Base-by-base conservation (phyloP, 2,888 invertebrate species). In the Himalopsyche anomala region DNA sequence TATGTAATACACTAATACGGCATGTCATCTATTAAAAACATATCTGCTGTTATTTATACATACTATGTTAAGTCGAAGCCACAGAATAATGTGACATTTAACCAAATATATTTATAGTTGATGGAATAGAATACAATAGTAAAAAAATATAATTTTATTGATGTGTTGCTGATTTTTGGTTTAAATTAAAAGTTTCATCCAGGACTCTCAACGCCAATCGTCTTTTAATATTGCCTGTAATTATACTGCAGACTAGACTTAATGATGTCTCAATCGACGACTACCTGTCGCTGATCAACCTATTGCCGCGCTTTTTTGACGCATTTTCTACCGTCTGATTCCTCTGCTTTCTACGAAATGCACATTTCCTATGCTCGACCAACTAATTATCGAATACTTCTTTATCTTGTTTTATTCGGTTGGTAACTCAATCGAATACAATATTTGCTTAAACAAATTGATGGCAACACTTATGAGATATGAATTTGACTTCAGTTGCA, bases 251-350 rank as follows among this genome's bases (percentile, higher is more conserved):
- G 36, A 36, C 36, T 15, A 36, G 74, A 19, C 38, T 36, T 36
- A 36, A 74, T 74, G 28, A 74, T 19, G 38, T 74, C 74, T 74
- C 74, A 74, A 74, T 74, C 74, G 19, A 36, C 74, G 36, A 36
- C 74, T 74, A 74, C 36, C 28, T 74, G 74, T 74, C 74, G 74
- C 74, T 74, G 19, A 36, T 74, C 74, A 74, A 36, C 74, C 74
- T 38, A 36, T 74, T 36, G 74, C 38, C 74, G 74, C 74, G 1
- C 74, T 74, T 74, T 74, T 74, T 74, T 74, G 74, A 36, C 74
- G 74, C 74, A 74, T 74, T 74, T 74, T 36, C 36, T 36, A 74
- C 19, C 36, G 74, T 74, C 74, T 74, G 74, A 28, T 28, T 74
- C 74, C 38, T 17, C 74, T 9, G 74, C 38, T 74, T 74, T 74